Evolutionary conservation across 2,888 invertebrate species (phyloP).

Genomic region (Cryptophagus acutangulus): DNA sequence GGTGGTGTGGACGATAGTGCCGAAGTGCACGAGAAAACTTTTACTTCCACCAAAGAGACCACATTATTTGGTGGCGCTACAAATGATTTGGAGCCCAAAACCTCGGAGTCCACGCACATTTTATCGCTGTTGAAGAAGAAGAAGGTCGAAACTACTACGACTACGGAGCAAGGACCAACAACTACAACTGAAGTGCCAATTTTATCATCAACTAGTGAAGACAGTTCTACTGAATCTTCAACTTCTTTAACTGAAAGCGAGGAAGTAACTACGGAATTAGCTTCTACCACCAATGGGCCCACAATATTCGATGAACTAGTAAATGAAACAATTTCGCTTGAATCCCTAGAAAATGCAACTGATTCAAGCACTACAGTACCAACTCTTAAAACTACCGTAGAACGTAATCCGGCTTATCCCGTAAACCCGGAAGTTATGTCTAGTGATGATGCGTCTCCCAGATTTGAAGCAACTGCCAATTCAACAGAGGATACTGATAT

Average conservation of each 20-base stretch:
- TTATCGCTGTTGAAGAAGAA: slow-evolving; percentile 34
- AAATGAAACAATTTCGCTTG: slow-evolving; percentile 10
- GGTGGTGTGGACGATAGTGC: slow-evolving; percentile 31
- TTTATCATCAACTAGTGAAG: slow-evolving; percentile 1
- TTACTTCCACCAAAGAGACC: not conserved
- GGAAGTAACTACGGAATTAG: slow-evolving; percentile 16
- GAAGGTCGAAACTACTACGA: slow-evolving; percentile 15
- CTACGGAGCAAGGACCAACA: slow-evolving; percentile 13
- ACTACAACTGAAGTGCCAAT: not conserved
- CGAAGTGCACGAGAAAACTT: slow-evolving; percentile 15
- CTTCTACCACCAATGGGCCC: slow-evolving; percentile 16
- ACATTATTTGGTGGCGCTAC: slow-evolving; percentile 11
- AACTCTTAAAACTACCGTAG: slow-evolving; percentile 22
- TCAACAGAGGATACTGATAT: slow-evolving; percentile 11
- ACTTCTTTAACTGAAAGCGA: slow-evolving; percentile 18
- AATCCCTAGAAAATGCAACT: slow-evolving; percentile 11
- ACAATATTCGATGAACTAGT: not conserved
- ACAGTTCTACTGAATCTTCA: slow-evolving; percentile 8
- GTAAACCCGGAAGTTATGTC: slow-evolving; percentile 52
- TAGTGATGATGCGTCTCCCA: slow-evolving; percentile 26
- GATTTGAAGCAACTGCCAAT: slow-evolving; percentile 11
- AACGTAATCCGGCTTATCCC: slow-evolving; percentile 53
- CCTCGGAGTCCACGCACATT: slow-evolving; percentile 33
- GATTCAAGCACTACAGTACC: slow-evolving; percentile 13
- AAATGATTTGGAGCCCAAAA: slow-evolving; percentile 27